Evolutionary conservation across 2,888 invertebrate species (phyloP).

Genomic region (Hydriomena furcata): DNA sequence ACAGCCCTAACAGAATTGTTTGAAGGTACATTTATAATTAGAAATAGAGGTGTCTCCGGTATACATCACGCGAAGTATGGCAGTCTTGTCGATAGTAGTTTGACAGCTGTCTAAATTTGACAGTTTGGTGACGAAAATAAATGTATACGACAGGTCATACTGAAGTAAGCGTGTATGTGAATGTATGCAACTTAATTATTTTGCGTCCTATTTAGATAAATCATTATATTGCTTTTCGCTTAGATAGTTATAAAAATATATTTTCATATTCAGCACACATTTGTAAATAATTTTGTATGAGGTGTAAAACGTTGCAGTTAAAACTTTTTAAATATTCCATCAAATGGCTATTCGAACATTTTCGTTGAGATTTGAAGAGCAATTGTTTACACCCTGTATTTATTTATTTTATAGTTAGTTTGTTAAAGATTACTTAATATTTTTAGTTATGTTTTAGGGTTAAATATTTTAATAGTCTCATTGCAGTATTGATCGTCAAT

Average conservation of each 20-base stretch:
- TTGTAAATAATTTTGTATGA: conserved; percentile 70
- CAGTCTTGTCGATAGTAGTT: neutral
- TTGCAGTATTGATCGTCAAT: conserved; percentile 18
- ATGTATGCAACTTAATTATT: conserved; percentile 44
- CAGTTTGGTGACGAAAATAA: conserved; percentile 1
- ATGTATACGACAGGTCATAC: neutral
- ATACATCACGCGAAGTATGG: neutral
- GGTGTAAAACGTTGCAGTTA: conserved; percentile 68
- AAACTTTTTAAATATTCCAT: conserved; percentile 50
- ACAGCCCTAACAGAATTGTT: too few species aligned
- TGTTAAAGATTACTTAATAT: conserved; percentile 54
- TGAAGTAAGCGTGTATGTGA: neutral
- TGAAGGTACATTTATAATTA: neutral
- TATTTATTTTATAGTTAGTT: conserved; percentile 54
- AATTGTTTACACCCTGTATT: conserved; percentile 71
- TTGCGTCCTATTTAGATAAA: conserved; percentile 47
- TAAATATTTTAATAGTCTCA: conserved; percentile 24
- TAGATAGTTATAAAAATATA: conserved; percentile 54
- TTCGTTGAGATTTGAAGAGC: conserved; percentile 40
- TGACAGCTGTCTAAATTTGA: conserved; percentile 13
- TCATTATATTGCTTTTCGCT: conserved; percentile 47
- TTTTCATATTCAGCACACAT: conserved; percentile 64
- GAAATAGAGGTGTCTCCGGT: neutral
- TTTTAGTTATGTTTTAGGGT: conserved; percentile 45
- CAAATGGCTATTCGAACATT: conserved; percentile 48